Percentiles rank a stretch among this genome's conserved stretches.
Evolutionary conservation across 2,797 vertebrate species (phyloP).

Genomic region (Gallirallus australis): DNA sequence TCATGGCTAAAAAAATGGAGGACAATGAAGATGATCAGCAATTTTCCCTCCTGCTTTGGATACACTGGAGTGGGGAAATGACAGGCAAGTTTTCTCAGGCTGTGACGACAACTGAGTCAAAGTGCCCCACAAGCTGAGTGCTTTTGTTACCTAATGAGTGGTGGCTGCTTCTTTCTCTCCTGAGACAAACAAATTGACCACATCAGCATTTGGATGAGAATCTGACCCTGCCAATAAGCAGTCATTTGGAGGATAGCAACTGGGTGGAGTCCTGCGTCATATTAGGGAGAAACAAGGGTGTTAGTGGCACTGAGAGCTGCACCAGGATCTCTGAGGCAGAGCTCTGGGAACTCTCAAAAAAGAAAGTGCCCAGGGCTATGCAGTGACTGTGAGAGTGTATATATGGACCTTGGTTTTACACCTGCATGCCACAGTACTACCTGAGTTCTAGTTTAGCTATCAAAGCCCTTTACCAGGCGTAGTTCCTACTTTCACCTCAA

Average conservation of each 20-base stretch:
- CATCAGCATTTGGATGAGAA: background rate
- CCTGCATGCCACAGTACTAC: background rate
- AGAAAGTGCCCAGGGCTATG: background rate
- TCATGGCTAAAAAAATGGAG: background rate
- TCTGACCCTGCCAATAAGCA: background rate
- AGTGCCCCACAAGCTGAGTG: background rate
- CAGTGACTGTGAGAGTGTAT: background rate
- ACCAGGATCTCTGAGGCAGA: background rate
- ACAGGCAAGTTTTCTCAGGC: background rate
- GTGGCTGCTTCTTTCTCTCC: background rate
- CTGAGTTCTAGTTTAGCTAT: background rate
- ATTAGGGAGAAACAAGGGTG: background rate
- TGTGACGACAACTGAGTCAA: background rate
- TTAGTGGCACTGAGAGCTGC: background rate
- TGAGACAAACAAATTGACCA: background rate
- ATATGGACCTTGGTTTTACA: background rate
- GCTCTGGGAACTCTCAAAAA: background rate
- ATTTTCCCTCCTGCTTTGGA: background rate
- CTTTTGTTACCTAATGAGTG: background rate
- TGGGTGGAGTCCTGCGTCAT: rapidly evolving
- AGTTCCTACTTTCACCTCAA: background rate
- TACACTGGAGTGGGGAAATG: background rate
- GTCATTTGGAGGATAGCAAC: background rate
- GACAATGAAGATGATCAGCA: background rate
- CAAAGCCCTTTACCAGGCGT: background rate